These are phyloP conservation scores for Dryobotodes eremita DNA, from an alignment of 2,888 invertebrate species.

Conservation along the genomic window DNA sequence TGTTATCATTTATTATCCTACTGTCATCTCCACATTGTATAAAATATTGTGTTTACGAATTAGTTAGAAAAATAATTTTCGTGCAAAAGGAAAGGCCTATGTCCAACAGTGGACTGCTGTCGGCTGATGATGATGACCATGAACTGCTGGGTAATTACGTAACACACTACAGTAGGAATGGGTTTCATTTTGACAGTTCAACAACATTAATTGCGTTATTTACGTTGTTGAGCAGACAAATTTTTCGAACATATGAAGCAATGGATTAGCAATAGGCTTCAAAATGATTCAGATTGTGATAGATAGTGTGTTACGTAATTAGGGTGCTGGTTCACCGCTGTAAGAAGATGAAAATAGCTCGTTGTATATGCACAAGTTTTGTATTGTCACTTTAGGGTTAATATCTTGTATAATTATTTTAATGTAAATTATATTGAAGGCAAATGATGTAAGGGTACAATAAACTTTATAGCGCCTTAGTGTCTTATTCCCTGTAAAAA, in stretches of 20 bases:
- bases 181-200: too few relatives aligned
- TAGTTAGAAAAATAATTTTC: too few relatives aligned
- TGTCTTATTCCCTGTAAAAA: background rate
- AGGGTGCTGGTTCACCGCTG: background rate
- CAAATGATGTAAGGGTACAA: slow-evolving; percentile 61
- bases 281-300: too few relatives aligned
- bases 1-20: background rate
- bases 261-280: too few relatives aligned
- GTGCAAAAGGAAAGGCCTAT: too few relatives aligned
- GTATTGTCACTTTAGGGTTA: slow-evolving; percentile 1
- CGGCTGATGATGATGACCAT: background rate
- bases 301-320: too few relatives aligned
- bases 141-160: too few relatives aligned
- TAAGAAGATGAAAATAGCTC: background rate
- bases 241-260: too few relatives aligned
- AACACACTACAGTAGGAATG: too few relatives aligned
- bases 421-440: slow-evolving; percentile 24
- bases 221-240: too few relatives aligned
- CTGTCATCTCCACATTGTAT: background rate
- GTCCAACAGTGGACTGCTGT: background rate
- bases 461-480: slow-evolving; percentile 46
- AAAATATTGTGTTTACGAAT: background rate
- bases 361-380: background rate
- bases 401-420: slow-evolving; percentile 8
- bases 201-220: too few relatives aligned